Base-by-base conservation (phyloP, 2,113 vertebrate species). In the Seriola aureovittata region DNA sequence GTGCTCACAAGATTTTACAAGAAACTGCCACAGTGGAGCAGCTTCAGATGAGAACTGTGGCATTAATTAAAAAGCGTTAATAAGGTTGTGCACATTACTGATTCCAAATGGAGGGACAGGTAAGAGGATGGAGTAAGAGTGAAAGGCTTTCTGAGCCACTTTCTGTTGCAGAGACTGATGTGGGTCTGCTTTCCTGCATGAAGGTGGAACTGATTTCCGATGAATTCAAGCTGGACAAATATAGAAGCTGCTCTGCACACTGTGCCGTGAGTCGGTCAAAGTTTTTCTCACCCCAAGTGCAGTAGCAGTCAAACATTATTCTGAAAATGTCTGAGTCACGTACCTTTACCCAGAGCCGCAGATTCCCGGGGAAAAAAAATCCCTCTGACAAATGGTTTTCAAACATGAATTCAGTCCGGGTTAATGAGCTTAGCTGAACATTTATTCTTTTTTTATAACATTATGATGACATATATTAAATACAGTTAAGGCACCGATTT, bases 261-360 rank as follows among this genome's bases (percentile, higher is more conserved):
- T 44, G 52, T 16, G 68, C 74, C 17, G 34, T n/a, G 55, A 63
- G 54, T 50, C 55, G 48, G 5, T 25, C 14, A n/a, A 25, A 8
- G 29, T 65, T 59, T 50, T 50, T 64, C 57, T 68, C 36, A 58
- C 12, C 8, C 0, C n/a, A 36, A 71, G 40, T 44, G 32, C 34
- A 54, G 50, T 3, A 42, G 42, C 63, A 29, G 32, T 40, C 8
- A 1, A 36, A 42, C 17, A 52, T 75, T 66, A 63, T 75, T 29
- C 59, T 71, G 25, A 67, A 62, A 66, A 55, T 48, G n/a, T 40
- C 54, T 67, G 66, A 86, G 65, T 80, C 75, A 75, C 14, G 12
- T 19, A 0, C 62, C 48, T 68, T 69, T 29, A 59, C 21, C 11
- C 63, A 25, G 25, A 78, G 11, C 21, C 29, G 48, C 46, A 63